Conservation (phyloP, 2,888 invertebrate species). For the Micoletzkya japonica region DNA sequence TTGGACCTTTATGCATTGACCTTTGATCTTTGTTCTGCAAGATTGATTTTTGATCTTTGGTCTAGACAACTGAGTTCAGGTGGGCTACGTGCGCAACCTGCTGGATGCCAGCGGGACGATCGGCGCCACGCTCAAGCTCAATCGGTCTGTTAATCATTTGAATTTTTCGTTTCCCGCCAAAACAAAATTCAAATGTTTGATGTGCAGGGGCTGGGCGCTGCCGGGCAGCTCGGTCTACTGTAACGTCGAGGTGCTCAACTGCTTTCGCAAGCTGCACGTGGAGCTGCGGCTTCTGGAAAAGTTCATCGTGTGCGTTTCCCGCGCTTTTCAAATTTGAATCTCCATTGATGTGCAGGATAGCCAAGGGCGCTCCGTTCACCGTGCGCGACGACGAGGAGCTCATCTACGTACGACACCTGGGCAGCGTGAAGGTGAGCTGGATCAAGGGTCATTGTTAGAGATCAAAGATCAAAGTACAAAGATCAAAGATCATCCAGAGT, state of each 20-base stretch:
- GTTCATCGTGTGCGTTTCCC: slow-evolving; percentile 15
- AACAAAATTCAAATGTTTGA: not conserved
- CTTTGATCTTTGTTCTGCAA: no score
- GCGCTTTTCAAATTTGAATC: not conserved
- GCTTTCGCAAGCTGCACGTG: slow-evolving; percentile 30
- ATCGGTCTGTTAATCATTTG: not conserved
- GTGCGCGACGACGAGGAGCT: slow-evolving; percentile 10
- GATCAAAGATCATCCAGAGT: not conserved
- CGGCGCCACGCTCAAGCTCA: slow-evolving; percentile 26
- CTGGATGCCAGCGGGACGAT: slow-evolving; percentile 33
- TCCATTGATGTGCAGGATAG: not conserved
- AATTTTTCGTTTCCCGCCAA: not conserved
- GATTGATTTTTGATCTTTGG: not conserved
- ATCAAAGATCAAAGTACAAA: not conserved
- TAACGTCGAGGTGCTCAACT: slow-evolving; percentile 35
- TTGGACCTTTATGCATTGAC: not conserved
- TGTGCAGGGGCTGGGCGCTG: slow-evolving; percentile 13
- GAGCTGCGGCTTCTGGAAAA: slow-evolving; percentile 28
- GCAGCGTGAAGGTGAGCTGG: slow-evolving; percentile 13
- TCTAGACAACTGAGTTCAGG: slow-evolving; percentile 1
- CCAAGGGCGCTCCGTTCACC: slow-evolving; percentile 16
- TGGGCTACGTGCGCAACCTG: slow-evolving; percentile 31
- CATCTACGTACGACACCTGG: slow-evolving; percentile 8
- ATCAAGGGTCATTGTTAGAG: not conserved
- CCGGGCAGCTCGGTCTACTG: slow-evolving; percentile 22